Conservation (phyloP, 2,113 vertebrate genomes). For the Thamnaconus septentrionalis region DNA sequence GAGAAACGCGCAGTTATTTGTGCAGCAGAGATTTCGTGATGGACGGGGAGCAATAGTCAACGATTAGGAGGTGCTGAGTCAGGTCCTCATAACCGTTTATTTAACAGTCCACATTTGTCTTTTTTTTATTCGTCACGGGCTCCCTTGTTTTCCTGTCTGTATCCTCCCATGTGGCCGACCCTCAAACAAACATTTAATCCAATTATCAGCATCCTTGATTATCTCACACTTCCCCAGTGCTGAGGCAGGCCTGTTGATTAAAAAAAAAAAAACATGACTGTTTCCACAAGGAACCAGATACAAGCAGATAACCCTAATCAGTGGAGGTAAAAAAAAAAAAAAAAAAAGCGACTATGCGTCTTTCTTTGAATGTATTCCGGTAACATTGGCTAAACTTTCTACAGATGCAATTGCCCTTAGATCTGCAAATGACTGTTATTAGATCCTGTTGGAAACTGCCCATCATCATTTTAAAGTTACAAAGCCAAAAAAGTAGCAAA, state of each 20-base stretch:
- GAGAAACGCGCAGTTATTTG: neutral
- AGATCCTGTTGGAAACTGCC: no score
- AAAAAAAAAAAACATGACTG: neutral
- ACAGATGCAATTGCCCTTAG: no score
- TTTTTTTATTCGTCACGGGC: conserved; percentile 2
- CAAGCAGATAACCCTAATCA: no score
- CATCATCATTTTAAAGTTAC: no score
- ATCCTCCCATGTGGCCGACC: neutral
- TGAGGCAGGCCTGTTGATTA: conserved; percentile 2
- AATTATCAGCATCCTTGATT: neutral
- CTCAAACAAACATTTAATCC: conserved; percentile 6
- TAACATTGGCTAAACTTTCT: no score
- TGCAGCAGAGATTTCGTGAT: conserved; percentile 21
- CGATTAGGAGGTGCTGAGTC: conserved; percentile 29
- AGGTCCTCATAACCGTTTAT: neutral
- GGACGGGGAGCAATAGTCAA: conserved; percentile 32
- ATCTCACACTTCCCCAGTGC: conserved; percentile 6
- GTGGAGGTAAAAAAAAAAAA: no score
- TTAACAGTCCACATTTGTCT: neutral
- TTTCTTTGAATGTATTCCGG: no score
- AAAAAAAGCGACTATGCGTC: no score
- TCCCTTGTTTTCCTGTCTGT: neutral
- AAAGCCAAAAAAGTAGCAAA: no score
- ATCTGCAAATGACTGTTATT: no score
- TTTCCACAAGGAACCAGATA: neutral